These are phyloP conservation scores for Acleris sparsana DNA, from an alignment of 2,888 invertebrate genomes.

Conservation along the genomic window DNA sequence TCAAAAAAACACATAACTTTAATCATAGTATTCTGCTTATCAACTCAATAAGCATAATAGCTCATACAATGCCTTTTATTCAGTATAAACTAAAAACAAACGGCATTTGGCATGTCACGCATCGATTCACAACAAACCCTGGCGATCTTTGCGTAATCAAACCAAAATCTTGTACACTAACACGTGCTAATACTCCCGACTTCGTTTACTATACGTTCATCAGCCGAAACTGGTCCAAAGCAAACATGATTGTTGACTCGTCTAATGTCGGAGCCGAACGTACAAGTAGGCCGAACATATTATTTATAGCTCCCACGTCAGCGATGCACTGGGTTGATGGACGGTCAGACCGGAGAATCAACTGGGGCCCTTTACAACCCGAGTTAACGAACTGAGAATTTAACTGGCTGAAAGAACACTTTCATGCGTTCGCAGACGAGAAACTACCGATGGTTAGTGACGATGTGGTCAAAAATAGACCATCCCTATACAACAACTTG, in stretches of 20 bases:
- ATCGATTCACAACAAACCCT: too few relatives aligned
- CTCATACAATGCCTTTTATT: too few relatives aligned
- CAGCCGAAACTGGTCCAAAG: constrained; percentile 12
- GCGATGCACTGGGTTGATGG: constrained; percentile 39
- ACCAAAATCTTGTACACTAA: background rate
- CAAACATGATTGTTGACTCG: constrained; percentile 31
- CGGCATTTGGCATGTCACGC: too few relatives aligned
- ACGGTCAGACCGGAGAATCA: constrained; percentile 24
- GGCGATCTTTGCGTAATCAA: too few relatives aligned
- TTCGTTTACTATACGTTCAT: constrained; percentile 16
- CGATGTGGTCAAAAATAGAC: too few relatives aligned
- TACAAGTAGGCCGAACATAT: constrained; percentile 73
- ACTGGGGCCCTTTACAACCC: constrained; percentile 17
- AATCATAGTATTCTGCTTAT: too few relatives aligned
- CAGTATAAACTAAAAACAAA: too few relatives aligned
- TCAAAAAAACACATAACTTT: too few relatives aligned
- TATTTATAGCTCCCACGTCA: constrained; percentile 73
- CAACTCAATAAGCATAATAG: too few relatives aligned
- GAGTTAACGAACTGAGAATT: background rate
- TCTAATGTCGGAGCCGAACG: constrained; percentile 16
- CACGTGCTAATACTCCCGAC: background rate
- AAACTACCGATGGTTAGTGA: background rate
- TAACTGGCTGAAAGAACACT: background rate
- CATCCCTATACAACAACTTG: too few relatives aligned
- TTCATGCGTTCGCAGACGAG: background rate